phyloP scores from a whole-genome alignment of 2,888 invertebrate genomes.

The Polyploca ridens region DNA sequence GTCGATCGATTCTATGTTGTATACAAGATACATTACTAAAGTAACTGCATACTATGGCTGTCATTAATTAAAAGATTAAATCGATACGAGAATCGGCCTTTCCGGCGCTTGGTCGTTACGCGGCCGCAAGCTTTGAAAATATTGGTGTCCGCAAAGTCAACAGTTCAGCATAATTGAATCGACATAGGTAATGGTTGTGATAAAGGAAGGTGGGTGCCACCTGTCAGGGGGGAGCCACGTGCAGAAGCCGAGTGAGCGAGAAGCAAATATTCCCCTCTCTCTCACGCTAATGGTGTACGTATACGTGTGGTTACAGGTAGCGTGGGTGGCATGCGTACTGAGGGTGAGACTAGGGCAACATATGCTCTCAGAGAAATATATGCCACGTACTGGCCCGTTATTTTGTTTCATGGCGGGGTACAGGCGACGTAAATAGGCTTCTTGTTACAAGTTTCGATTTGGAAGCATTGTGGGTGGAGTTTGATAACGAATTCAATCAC shows the following conservation, averaged over 20 bases:
- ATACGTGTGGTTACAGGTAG: conserved; percentile 46
- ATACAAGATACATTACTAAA: not conserved
- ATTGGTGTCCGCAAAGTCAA: conserved; percentile 64
- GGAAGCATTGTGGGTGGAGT: conserved; percentile 51
- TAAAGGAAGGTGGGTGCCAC: conserved; percentile 50
- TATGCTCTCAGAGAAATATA: conserved; percentile 53
- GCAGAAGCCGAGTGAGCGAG: conserved; percentile 37
- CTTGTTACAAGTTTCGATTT: conserved; percentile 57
- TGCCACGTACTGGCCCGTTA: conserved; percentile 47
- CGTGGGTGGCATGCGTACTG: conserved; percentile 40
- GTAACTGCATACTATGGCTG: conserved; percentile 17
- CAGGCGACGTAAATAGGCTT: conserved; percentile 52
- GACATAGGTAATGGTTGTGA: conserved; percentile 59
- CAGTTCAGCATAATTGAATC: conserved; percentile 74
- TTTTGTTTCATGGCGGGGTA: conserved; percentile 58
- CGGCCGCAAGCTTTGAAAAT: conserved; percentile 51
- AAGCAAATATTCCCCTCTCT: conserved; percentile 29
- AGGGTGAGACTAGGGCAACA: conserved; percentile 42
- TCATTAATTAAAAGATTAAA: conserved; percentile 57
- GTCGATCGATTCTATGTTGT: not conserved
- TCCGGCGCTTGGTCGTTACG: conserved; percentile 34
- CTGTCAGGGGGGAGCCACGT: conserved; percentile 52
- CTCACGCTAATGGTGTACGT: conserved; percentile 50
- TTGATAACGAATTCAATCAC: conserved; percentile 71
- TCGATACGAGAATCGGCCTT: conserved; percentile 40